Evolutionary conservation across 2,888 invertebrate genomes (phyloP), one percentile per base, ranked within the genome.

Genomic region (Sympetrum striolatum): DNA sequence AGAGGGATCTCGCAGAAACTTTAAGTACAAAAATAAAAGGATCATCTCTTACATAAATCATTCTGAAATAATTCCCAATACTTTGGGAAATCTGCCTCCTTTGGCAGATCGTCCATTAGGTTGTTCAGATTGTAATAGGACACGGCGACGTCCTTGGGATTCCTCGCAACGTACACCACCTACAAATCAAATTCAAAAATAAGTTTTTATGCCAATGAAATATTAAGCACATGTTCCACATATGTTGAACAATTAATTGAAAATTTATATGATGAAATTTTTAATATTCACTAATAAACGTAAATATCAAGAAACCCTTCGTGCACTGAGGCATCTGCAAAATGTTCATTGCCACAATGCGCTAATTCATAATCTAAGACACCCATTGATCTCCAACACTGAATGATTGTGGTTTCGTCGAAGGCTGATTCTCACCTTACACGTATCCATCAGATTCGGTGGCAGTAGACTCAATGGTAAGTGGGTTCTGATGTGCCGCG

Each of bases 361-460:
- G 44, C 0, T 18, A 3, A 18, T 53, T 53, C 53, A 3, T 18
- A 6, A 44, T 8, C 44, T 53, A 18, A 8, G 18, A 1, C 18
- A 53, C 53, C 18, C 18, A 15, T 53, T 53, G 44, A 44, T 44
- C 44, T 53, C 2, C 8, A 12, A 15, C 12, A 53, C 2, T 18
- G 53, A 53, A 53, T 15, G 53, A 53, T 8, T 53, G 53, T 53
- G 53, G 53, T 53, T 53, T 53, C 1, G 18, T 1, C 15, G 18
- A 58, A 37, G 31, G 12, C 10, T 44, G 10, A 1, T 0, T 10
- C 35, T 35, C 15, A 94, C 93, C 94, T 94, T 92, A 35, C 91
- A 91, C 12, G 91, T 90, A 15, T 90, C 90, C 15, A 90, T 64
- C 4, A 90, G 37, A n/a, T 35, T 81, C 31, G 90, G 90, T 3